A percentile compares a stretch with the other conserved stretches of the same genome.
Conservation (phyloP, 2,888 invertebrate species). For the Microplitis deprimator region DNA sequence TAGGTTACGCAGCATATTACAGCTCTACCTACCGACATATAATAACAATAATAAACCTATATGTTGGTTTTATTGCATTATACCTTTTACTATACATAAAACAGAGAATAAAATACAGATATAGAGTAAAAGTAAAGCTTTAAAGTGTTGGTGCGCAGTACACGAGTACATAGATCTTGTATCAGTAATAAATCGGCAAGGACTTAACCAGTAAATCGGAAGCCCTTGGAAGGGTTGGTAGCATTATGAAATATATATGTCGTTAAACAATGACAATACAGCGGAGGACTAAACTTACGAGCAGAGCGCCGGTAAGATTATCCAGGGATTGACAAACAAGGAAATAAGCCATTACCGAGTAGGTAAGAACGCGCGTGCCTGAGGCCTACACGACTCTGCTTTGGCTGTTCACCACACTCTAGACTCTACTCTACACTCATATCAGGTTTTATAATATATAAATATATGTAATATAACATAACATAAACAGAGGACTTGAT, state of each 20-base stretch:
- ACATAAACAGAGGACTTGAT: background rate
- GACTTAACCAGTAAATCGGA: background rate
- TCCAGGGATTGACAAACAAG: constrained; percentile 56
- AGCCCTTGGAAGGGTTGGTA: constrained; percentile 5
- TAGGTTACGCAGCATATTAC: background rate
- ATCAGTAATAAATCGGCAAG: background rate
- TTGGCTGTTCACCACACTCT: background rate
- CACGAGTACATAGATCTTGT: background rate
- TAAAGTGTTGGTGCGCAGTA: too few relatives aligned
- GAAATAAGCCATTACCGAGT: constrained; percentile 55
- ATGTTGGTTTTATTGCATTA: too few relatives aligned
- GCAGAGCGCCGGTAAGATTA: constrained; percentile 45
- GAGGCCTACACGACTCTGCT: constrained; percentile 30
- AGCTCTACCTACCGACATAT: background rate
- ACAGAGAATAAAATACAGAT: too few relatives aligned
- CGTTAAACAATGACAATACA: constrained; percentile 55
- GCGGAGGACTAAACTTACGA: constrained; percentile 39
- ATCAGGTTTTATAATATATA: background rate
- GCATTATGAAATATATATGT: constrained; percentile 55
- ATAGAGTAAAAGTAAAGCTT: too few relatives aligned
- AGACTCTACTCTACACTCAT: background rate
- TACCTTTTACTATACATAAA: too few relatives aligned
- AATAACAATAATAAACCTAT: background rate
- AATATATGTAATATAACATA: background rate
- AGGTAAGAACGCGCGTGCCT: constrained; percentile 46